Evolutionary conservation across 2,888 invertebrate genomes (phyloP).

Genomic region (Acanthosepion lycidas): DNA sequence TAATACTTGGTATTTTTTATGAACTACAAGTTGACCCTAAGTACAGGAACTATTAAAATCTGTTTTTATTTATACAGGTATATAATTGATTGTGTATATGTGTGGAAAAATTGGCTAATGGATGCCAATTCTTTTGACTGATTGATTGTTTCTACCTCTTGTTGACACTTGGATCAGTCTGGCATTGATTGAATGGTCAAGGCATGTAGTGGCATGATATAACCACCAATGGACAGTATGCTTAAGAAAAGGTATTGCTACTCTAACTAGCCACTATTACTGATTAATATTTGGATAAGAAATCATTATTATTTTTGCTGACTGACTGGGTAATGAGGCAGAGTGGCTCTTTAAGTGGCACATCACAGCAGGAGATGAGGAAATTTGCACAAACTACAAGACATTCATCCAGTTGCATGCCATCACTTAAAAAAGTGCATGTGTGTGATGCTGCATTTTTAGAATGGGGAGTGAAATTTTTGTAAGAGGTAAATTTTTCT

Average conservation of each 20-base stretch:
- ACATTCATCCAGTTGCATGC: not conserved
- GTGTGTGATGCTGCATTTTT: no score
- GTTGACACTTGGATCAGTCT: constrained; percentile 33
- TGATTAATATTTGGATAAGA: not conserved
- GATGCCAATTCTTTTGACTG: not conserved
- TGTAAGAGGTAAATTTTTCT: no score
- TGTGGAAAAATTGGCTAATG: not conserved
- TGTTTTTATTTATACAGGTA: not conserved
- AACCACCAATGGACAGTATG: not conserved
- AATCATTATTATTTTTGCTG: not conserved
- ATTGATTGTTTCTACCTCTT: not conserved
- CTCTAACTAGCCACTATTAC: not conserved
- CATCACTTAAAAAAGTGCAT: not conserved
- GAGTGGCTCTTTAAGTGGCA: not conserved
- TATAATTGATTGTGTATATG: not conserved
- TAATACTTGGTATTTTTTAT: no score
- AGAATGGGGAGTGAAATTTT: no score
- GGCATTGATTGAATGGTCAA: not conserved
- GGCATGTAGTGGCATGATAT: not conserved
- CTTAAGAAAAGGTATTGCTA: not conserved
- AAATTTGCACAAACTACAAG: not conserved
- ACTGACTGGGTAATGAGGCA: not conserved
- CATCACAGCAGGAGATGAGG: not conserved
- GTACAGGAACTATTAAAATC: no score
- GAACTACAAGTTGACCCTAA: no score